Evolutionary conservation across 2,797 vertebrate species (phyloP).

Genomic region (Tokudaia muenninki): DNA sequence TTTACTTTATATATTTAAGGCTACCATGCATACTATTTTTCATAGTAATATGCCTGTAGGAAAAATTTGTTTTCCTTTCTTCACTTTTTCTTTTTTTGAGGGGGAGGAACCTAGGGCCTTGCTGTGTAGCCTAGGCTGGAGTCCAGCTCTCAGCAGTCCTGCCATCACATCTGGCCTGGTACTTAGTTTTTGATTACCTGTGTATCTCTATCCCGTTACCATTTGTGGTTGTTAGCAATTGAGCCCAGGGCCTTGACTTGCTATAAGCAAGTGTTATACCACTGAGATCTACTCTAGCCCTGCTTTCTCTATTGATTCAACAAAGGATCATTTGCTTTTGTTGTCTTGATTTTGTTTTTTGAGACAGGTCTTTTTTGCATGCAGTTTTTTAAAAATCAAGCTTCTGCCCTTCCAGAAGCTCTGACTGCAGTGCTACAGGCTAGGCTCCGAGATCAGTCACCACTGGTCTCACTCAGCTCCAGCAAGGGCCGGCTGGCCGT

Average conservation of each 20-base stretch:
- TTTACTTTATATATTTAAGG: background rate
- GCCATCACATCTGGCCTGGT: background rate
- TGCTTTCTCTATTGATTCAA: background rate
- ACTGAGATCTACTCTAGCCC: background rate
- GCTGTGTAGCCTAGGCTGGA: background rate
- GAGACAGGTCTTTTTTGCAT: background rate
- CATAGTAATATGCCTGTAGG: constrained; percentile 4
- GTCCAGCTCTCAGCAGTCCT: background rate
- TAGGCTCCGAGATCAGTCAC: background rate
- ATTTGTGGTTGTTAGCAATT: background rate
- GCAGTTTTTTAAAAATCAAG: background rate
- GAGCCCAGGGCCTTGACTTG: background rate
- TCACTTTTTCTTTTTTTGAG: background rate
- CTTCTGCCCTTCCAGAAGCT: background rate
- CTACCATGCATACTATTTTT: constrained; percentile 18
- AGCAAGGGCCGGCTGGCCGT: background rate
- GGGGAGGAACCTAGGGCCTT: background rate
- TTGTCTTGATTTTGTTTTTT: background rate
- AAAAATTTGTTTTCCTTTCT: background rate
- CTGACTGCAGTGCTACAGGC: background rate
- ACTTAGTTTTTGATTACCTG: constrained; percentile 12
- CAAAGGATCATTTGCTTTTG: background rate
- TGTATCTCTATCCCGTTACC: background rate
- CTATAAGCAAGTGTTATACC: background rate
- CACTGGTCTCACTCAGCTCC: background rate